These are phyloP conservation scores for Neoniphon sammara DNA, from an alignment of 2,797 vertebrate genomes.

Conservation along the genomic window DNA sequence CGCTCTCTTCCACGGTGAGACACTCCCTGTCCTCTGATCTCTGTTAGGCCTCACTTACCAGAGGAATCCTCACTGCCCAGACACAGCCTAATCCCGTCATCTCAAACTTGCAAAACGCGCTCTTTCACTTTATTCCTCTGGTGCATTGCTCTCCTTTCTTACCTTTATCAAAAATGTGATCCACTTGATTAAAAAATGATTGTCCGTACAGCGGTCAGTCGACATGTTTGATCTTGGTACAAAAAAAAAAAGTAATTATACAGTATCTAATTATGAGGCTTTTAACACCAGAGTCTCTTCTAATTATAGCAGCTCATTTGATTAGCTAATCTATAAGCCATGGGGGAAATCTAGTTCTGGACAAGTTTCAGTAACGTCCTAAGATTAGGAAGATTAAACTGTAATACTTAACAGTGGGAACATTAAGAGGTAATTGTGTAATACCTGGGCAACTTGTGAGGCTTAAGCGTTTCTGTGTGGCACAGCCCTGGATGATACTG, in stretches of 20 bases:
- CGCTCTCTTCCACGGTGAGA: conserved; percentile 89
- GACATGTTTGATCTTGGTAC: conserved; percentile 10
- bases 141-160: not conserved
- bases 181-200: not conserved
- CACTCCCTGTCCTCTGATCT: conserved; percentile 46
- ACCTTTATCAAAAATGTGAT: not conserved
- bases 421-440: conserved; percentile 53
- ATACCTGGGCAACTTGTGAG: conserved; percentile 31
- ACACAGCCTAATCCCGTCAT: conserved; percentile 21
- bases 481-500: conserved; percentile 12
- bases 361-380: conserved; percentile 47
- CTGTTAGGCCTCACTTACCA: conserved; percentile 50
- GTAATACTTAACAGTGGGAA: conserved; percentile 32
- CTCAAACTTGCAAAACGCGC: not conserved
- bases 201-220: not conserved
- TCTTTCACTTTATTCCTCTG: not conserved
- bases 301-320: conserved; percentile 55
- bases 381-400: conserved; percentile 55
- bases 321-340: conserved; percentile 59
- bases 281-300: conserved; percentile 28
- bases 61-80: conserved; percentile 27
- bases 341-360: conserved; percentile 51
- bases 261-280: conserved; percentile 38
- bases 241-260: conserved; percentile 26
- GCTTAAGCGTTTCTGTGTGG: conserved; percentile 29